A percentile compares a stretch with the other conserved stretches of the same genome.
Evolutionary conservation across 92 coral and sea anemone genomes (phyloP).

Genomic region (Chrysogorgia sp.): DNA sequence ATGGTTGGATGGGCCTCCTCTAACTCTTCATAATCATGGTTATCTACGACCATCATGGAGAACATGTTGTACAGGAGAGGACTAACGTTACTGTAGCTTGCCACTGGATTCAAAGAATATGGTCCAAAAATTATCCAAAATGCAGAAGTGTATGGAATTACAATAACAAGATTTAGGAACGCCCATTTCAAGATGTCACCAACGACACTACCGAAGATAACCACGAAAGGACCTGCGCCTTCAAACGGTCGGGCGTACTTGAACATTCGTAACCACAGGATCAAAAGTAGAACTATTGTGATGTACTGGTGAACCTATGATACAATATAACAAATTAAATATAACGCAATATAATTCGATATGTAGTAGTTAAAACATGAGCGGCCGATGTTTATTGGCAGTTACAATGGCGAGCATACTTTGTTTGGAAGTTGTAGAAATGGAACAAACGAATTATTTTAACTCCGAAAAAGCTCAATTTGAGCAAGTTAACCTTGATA

Average conservation of each 20-base stretch:
- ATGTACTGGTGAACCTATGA: slow-evolving; percentile 28
- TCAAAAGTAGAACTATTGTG: slow-evolving; percentile 35
- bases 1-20: slow-evolving; percentile 49
- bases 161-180: slow-evolving; percentile 56
- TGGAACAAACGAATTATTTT: no score
- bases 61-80: slow-evolving; percentile 55
- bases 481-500: no score
- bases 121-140: slow-evolving; percentile 75
- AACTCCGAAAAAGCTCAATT: no score
- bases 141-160: slow-evolving; percentile 63
- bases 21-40: slow-evolving; percentile 54
- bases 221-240: slow-evolving; percentile 70
- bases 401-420: no score
- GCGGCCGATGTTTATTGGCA: no score
- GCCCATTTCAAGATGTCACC: slow-evolving; percentile 67
- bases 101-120: slow-evolving; percentile 49
- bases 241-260: slow-evolving; percentile 74
- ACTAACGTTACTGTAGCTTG: slow-evolving; percentile 55
- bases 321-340: no score
- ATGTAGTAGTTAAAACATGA: no score
- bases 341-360: no score
- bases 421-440: no score
- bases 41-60: slow-evolving; percentile 62
- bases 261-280: slow-evolving; percentile 69
- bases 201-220: slow-evolving; percentile 63